phyloP scores from a whole-genome alignment of 2,888 invertebrate species.

The Cerastoderma edule region DNA sequence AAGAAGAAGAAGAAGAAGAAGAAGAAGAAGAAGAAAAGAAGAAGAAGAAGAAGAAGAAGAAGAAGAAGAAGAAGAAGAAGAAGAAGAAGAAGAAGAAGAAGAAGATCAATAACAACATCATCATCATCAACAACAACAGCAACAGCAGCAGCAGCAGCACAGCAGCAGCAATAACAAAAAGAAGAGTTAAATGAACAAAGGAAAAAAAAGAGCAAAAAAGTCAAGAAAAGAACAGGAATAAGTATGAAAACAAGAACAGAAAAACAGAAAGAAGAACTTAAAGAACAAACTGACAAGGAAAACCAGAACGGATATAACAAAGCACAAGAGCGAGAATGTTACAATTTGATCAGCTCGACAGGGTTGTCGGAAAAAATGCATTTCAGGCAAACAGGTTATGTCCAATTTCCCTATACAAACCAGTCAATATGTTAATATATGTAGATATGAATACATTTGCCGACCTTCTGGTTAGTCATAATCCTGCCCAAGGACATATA shows the following conservation, averaged over 20 bases:
- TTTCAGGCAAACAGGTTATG: too few relatives aligned
- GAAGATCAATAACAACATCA: background rate
- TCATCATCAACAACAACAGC: too few relatives aligned
- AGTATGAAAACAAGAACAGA: background rate
- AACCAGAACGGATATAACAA: background rate
- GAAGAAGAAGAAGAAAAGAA: background rate
- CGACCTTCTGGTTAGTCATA: too few relatives aligned
- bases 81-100: background rate
- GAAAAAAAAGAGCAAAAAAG: background rate
- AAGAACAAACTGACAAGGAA: background rate
- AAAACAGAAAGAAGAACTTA: background rate
- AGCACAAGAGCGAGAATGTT: background rate
- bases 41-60: slow-evolving; percentile 9
- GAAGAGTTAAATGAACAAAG: background rate
- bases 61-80: background rate
- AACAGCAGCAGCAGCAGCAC: too few relatives aligned
- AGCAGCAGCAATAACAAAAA: background rate
- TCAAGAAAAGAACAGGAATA: background rate
- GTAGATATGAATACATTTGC: too few relatives aligned
- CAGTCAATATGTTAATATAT: too few relatives aligned
- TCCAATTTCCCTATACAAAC: too few relatives aligned
- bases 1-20: slow-evolving; percentile 9
- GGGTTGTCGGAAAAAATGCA: too few relatives aligned
- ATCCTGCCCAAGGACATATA: too few relatives aligned
- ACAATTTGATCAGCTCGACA: too few relatives aligned